Base-by-base conservation (phyloP, 2,888 invertebrate species). In the Limulus polyphemus region DNA sequence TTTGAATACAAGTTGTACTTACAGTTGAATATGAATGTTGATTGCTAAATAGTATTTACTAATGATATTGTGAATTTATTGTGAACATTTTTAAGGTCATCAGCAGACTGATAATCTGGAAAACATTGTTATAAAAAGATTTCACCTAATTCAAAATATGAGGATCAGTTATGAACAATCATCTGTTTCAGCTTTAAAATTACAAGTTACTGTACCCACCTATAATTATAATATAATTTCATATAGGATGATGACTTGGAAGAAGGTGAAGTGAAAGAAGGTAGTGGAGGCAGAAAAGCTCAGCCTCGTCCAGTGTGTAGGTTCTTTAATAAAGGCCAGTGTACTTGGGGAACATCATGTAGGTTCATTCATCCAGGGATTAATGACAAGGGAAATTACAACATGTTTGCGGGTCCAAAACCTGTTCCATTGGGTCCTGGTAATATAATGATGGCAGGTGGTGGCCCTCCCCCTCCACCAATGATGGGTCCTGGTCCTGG, bases 331-430 rank as follows among this genome's bases (percentile, higher is more conserved):
- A 82, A 93, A 54, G 95, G 95, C 0, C 90, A 91, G 70, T 97
- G 97, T 75, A 95, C 94, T 0, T 97, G 95, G 95, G 97, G 97
- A 0, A 86, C 89, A 60, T 91, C 89, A 74, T 97, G 97, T 78
- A 83, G 88, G 71, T 97, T 95, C 75, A 79, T 95, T n/a, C 97
- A 97, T 79, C 54, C 54, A 17, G 63, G 94, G 1, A 91, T 94
- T 55, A 93, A 93, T 5, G 94, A 95, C 75, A 94, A 94, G 77
- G 94, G 94, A 71, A 89, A 90, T 76, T 91, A 92, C 76, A 91
- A 62, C 61, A 92, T 93, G 92, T 93, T 93, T 74, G 91, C 54
- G 3, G 14, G 16, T 13, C 54, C 54, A 11, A 54, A 54, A 54
- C 54, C 54, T n/a, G 16, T 32, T 11, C 16, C 32, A 11, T 32